phyloP scores from a whole-genome alignment of 2,888 invertebrate genomes.

The Callimorpha dominula region DNA sequence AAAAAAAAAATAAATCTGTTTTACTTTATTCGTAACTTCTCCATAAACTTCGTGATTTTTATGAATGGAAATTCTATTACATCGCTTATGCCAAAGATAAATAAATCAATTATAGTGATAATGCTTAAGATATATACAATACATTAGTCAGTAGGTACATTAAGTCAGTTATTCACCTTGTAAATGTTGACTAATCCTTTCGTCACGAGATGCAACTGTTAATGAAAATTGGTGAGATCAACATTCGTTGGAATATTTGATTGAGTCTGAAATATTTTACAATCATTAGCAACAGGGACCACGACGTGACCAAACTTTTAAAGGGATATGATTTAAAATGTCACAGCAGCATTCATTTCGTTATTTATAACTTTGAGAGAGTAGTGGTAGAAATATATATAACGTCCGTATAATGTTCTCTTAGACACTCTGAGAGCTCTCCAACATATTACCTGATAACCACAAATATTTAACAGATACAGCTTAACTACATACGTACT shows the following conservation, averaged over 20 bases:
- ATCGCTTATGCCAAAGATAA: neutral
- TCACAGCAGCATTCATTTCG: too few relatives aligned
- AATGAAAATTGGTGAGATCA: neutral
- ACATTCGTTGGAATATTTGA: neutral
- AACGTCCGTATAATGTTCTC: neutral
- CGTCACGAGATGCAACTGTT: too few relatives aligned
- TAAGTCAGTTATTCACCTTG: too few relatives aligned
- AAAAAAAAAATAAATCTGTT: too few relatives aligned
- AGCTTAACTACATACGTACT: constrained; percentile 84
- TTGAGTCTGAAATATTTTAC: neutral
- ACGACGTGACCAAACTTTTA: neutral
- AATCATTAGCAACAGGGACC: neutral
- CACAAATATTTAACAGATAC: neutral
- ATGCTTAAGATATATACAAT: too few relatives aligned
- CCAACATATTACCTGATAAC: neutral
- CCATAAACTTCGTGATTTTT: neutral
- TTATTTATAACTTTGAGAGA: neutral
- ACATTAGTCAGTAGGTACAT: too few relatives aligned
- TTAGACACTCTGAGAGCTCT: neutral
- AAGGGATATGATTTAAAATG: neutral
- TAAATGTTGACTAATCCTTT: too few relatives aligned
- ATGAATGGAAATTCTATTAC: neutral
- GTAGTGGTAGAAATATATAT: neutral
- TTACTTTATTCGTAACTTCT: too few relatives aligned
- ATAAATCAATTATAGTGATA: neutral